These are phyloP conservation scores for Cyclophora punctaria DNA, from an alignment of 2,888 invertebrate genomes.

Conservation along the genomic window DNA sequence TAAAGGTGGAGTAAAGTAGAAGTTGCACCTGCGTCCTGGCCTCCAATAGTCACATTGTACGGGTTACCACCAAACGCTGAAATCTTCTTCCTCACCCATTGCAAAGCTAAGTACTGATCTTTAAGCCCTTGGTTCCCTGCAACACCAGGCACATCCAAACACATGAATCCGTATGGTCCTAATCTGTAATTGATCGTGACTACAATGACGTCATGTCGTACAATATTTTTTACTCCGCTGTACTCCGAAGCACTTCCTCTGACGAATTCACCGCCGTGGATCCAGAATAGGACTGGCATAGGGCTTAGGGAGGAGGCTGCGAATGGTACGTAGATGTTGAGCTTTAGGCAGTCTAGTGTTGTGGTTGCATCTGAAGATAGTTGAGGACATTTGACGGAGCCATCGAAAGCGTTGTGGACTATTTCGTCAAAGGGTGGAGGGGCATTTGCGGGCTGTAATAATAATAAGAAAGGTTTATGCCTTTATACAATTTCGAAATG, in stretches of 20 bases:
- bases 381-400: slow-evolving; percentile 53
- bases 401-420: slow-evolving; percentile 51
- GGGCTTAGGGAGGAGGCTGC: slow-evolving; percentile 46
- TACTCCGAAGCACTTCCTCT: slow-evolving; percentile 44
- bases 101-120: slow-evolving; percentile 55
- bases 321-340: slow-evolving; percentile 75
- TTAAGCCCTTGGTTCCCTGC: slow-evolving; percentile 65
- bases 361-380: slow-evolving; percentile 24
- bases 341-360: slow-evolving; percentile 75
- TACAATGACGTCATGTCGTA: slow-evolving; percentile 51
- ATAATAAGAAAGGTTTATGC: no score
- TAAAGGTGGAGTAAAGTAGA: slow-evolving; percentile 57
- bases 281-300: slow-evolving; percentile 59
- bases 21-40: slow-evolving; percentile 55
- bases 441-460: slow-evolving; percentile 42
- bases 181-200: slow-evolving; percentile 62
- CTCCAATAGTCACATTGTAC: slow-evolving; percentile 56
- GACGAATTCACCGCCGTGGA: slow-evolving; percentile 55
- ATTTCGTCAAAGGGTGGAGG: slow-evolving; percentile 41
- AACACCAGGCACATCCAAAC: slow-evolving; percentile 47
- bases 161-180: slow-evolving; percentile 65
- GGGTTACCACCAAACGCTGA: slow-evolving; percentile 62
- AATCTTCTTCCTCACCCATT: slow-evolving; percentile 56
- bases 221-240: slow-evolving; percentile 38
- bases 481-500: no score